Base-by-base conservation (phyloP, 2,888 invertebrate species). In the Chymomyza caudatula region DNA sequence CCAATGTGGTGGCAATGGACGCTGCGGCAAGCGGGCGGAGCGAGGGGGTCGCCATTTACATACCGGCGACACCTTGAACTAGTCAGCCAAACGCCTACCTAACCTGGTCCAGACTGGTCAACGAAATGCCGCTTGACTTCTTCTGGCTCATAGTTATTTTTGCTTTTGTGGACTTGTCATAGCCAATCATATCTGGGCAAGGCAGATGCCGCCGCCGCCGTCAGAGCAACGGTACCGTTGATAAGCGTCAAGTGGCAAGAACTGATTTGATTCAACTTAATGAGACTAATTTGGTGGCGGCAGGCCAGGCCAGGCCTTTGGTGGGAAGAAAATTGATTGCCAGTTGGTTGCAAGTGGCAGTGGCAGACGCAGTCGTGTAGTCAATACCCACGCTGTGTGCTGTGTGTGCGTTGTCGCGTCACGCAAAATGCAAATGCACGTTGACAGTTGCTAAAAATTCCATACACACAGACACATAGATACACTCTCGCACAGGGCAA, bases 341-440 rank as follows among this genome's bases (percentile, higher is more conserved):
- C 47, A 61, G 63, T 69, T 44, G 56, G 72, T 64, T 67, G 63
- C 70, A 69, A 67, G 73, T 25, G 11, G 47, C 54, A 60, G 29
- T 69, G 77, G 71, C 71, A 37, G 29, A 37, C 29, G 11, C 19
- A 8, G 8, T 68, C 69, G 20, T 23, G 55, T 59, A 65, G 72
- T 60, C 61, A 49, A 44, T 60, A 55, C 68, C 74, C 71, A 76
- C 73, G 65, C 73, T 69, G 29, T 37, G 29, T 65, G 37, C 49
- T 17, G 44, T 47, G 47, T 47, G 15, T 17, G 1, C 1, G 44
- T 57, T 37, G 62, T 44, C 59, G 58, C 78, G 82, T 82, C 79
- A 82, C 81, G 85, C 81, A 76, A 81, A 83, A 80, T 83, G 80
- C 84, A 82, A 82, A 82, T 82, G 74, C 67, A 49, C 74, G 66